These are phyloP conservation scores for Phaetusa simplex DNA, from an alignment of 2,113 vertebrate species.

Conservation along the genomic window DNA sequence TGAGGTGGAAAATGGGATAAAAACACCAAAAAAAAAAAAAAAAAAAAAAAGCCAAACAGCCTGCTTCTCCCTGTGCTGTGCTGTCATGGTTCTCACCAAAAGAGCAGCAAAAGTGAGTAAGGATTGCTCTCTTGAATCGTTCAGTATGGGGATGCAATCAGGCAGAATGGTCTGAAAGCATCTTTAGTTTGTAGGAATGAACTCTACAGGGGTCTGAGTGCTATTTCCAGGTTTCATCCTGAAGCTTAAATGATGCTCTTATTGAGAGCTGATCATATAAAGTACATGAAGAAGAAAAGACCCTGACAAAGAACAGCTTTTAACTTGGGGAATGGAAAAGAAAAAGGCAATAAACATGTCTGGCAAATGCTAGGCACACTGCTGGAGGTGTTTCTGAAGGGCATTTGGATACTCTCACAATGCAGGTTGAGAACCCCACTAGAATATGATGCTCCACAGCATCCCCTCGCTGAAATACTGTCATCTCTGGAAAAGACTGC, in stretches of 20 bases:
- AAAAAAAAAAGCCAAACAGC: neutral
- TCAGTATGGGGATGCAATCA: neutral
- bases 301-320: conserved; percentile 17
- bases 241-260: conserved; percentile 18
- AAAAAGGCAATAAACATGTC: neutral
- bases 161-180: conserved; percentile 34
- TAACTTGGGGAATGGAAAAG: neutral
- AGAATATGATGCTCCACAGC: neutral
- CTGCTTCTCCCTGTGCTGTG: neutral
- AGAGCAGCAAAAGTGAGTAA: neutral
- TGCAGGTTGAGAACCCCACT: neutral
- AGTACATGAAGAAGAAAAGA: neutral
- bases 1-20: conserved; percentile 20
- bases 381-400: neutral
- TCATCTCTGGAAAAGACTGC: neutral
- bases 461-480: neutral
- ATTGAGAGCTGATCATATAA: neutral
- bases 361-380: neutral
- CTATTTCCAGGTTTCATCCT: conserved; percentile 26
- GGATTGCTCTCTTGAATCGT: neutral
- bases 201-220: conserved; percentile 10
- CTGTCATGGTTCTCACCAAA: neutral
- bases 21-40: neutral
- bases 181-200: neutral
- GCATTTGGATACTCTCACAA: neutral